A percentile compares a stretch with the other conserved stretches of the same genome.
These are phyloP conservation scores for Oscheius sp. DNA, from an alignment of 2,888 invertebrate species.

Conservation along the genomic window DNA sequence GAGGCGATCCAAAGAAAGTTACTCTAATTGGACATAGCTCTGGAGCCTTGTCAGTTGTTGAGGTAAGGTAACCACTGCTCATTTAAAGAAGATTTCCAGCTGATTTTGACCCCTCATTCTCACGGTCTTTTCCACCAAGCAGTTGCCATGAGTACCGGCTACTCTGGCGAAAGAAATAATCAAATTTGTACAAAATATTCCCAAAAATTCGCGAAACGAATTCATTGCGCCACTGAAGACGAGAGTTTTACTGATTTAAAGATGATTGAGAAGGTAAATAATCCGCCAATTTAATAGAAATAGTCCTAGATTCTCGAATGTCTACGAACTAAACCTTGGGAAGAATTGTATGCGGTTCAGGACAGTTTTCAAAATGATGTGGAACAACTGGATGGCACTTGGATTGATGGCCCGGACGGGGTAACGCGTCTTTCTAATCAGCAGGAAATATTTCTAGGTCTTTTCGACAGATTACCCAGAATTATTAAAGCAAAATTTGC, in stretches of 20 bases:
- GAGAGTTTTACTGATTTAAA: neutral
- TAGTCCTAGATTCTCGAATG: neutral
- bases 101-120: slow-evolving; percentile 19
- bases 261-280: neutral
- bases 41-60: slow-evolving; percentile 18
- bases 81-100: slow-evolving; percentile 9
- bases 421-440: neutral
- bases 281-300: neutral
- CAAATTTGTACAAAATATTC: slow-evolving; percentile 5
- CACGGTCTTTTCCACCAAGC: slow-evolving; percentile 17
- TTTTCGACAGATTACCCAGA: neutral
- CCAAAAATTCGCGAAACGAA: neutral
- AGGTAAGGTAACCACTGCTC: neutral
- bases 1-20: slow-evolving; percentile 37
- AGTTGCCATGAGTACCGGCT: slow-evolving; percentile 21
- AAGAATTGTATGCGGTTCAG: neutral
- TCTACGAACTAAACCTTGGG: neutral
- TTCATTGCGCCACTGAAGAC: neutral
- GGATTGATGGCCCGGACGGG: slow-evolving; percentile 10
- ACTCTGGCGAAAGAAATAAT: neutral
- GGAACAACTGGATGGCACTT: slow-evolving; percentile 6
- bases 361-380: neutral
- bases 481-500: neutral
- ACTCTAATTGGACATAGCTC: slow-evolving; percentile 39
- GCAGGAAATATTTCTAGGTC: neutral